A percentile compares a stretch with the other conserved stretches of the same genome.
Evolutionary conservation across 2,888 invertebrate genomes (phyloP).

Genomic region (Pandemis cinnamomeana): DNA sequence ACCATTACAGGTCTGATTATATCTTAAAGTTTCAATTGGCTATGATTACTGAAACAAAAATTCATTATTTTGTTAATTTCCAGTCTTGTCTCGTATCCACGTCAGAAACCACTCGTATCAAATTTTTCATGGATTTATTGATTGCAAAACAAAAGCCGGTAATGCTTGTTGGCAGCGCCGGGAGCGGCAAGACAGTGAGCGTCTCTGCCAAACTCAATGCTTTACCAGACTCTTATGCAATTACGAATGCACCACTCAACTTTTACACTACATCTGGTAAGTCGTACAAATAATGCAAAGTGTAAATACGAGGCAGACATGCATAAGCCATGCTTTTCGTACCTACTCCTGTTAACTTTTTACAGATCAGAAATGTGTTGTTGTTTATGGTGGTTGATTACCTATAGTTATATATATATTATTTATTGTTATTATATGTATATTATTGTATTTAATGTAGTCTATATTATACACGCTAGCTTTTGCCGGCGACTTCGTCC

Average conservation of each 20-base stretch:
- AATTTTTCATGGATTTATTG: slow-evolving; percentile 94
- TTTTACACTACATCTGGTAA: slow-evolving; percentile 95
- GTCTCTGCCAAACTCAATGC: slow-evolving; percentile 91
- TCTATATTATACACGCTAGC: too few relatives aligned
- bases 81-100: slow-evolving; percentile 94
- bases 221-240: slow-evolving; percentile 90
- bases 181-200: slow-evolving; percentile 96
- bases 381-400: too few relatives aligned
- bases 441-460: too few relatives aligned
- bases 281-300: slow-evolving; percentile 2
- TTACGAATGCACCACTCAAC: slow-evolving; percentile 96
- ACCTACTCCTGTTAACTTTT: too few relatives aligned
- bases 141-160: slow-evolving; percentile 91
- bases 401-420: too few relatives aligned
- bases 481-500: too few relatives aligned
- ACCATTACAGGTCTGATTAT: slow-evolving; percentile 90
- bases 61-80: slow-evolving; percentile 38
- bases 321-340: too few relatives aligned
- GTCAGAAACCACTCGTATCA: slow-evolving; percentile 94
- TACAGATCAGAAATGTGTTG: too few relatives aligned
- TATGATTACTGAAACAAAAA: neutral
- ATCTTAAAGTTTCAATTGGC: slow-evolving; percentile 13
- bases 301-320: neutral
- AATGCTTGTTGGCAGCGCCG: slow-evolving; percentile 95
- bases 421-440: too few relatives aligned